Evolutionary conservation across 2,113 vertebrate species (phyloP).

Genomic region (Albula glossodonta): DNA sequence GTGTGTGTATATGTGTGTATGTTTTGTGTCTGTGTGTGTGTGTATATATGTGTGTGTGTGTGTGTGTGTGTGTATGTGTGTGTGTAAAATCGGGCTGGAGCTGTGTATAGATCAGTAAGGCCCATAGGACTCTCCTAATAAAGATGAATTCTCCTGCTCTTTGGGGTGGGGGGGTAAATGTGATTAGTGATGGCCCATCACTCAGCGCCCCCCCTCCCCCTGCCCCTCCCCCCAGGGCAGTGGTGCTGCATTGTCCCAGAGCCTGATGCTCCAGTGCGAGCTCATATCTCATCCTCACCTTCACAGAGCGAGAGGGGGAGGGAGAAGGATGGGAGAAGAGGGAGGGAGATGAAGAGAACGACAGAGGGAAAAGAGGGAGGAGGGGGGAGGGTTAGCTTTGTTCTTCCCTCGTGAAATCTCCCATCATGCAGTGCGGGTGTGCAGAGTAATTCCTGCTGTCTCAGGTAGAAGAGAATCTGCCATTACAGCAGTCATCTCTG

Average conservation of each 20-base stretch:
- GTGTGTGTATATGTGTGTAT: not conserved
- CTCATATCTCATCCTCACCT: too few species aligned
- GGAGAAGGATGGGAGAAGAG: not conserved
- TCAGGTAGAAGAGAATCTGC: too few species aligned
- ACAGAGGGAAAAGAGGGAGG: not conserved
- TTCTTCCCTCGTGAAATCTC: too few species aligned
- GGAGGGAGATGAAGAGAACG: not conserved
- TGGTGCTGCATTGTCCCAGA: not conserved
- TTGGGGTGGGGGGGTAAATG: not conserved
- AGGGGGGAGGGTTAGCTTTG: not conserved
- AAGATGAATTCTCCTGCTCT: not conserved
- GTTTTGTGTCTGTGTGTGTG: not conserved
- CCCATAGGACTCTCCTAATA: constrained; percentile 16
- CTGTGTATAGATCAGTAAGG: constrained; percentile 13
- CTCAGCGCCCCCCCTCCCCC: not conserved
- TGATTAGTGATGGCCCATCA: constrained; percentile 2
- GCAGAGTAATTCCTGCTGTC: too few species aligned
- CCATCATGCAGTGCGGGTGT: too few species aligned
- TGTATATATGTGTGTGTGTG: not conserved
- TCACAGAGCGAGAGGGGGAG: not conserved
- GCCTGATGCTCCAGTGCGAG: too few species aligned
- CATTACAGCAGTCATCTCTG: too few species aligned
- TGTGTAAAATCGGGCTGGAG: not conserved
- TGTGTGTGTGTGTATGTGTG: not conserved
- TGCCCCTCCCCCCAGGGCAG: not conserved